Evolutionary conservation across 2,113 vertebrate genomes (phyloP), one percentile per base, ranked within the genome.

Genomic region (Amphiprion ocellaris): DNA sequence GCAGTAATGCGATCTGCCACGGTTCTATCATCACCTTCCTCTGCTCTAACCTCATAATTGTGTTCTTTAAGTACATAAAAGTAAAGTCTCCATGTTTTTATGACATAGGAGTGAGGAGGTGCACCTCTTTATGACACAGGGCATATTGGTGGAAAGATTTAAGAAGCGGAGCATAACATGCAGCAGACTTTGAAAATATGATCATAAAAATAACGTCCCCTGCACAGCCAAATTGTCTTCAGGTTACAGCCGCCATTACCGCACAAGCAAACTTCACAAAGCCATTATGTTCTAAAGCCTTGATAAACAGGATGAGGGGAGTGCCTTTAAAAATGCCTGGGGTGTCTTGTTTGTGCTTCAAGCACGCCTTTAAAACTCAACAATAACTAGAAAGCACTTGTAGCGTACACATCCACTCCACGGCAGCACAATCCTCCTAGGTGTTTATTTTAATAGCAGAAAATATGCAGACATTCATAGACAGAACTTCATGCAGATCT

Each of bases 61-160:
- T 61, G 61, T 79, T 28, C 78, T 69, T 75, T 54, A 68, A 78
- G 56, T 59, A 26, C 69, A 84, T 90, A 86, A 90, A 86, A 88
- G 67, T 74, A 67, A 82, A 87, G 63, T 72, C 64, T 67, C 44
- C 21, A 24, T 79, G 74, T 75, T 89, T 88, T 84, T 90, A 86
- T 79, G 74, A 62, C 23, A 63, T 15, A 28, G 86, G 59, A 87
- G 75, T 50, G 44, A 53, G 63, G 74, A 77, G 65, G 66, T 19
- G 14, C 68, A 77, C 30, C 66, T 84, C 76, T 92, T 90, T 90
- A 85, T 39, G 82, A 89, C 71, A 37, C 30, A 0, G 10, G 54
- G 59, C 79, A 58, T 86, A 86, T 79, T 83, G 85, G 61, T 33
- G 44, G 67, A 84, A 71, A 87, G 88, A 92, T 87, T 93, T 91